Evolutionary conservation across 2,888 invertebrate species (phyloP).

Genomic region (Mesoligia furuncula): DNA sequence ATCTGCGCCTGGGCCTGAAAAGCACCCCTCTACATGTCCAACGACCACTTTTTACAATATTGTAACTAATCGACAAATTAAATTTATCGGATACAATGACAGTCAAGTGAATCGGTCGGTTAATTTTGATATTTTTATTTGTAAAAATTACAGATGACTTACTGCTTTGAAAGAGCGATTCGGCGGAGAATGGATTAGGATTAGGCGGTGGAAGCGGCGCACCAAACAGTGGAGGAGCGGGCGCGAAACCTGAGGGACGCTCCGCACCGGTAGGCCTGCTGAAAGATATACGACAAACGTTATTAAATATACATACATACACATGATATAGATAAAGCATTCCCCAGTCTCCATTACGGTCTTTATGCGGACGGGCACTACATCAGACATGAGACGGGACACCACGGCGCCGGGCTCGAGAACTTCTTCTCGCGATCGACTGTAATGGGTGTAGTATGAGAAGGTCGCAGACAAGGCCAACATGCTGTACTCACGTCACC

Average conservation of each 20-base stretch:
- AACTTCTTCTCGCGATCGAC: too few species aligned
- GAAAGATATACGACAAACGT: conserved; percentile 49
- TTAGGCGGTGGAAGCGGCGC: conserved; percentile 92
- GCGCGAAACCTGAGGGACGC: conserved; percentile 90
- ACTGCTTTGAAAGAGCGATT: conserved; percentile 96
- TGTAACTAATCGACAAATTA: conserved; percentile 8
- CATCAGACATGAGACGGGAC: background rate
- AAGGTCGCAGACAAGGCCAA: background rate
- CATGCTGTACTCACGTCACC: conserved; percentile 85
- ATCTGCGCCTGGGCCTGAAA: conserved; percentile 92
- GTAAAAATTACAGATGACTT: conserved; percentile 81
- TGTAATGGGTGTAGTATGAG: background rate
- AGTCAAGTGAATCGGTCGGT: background rate
- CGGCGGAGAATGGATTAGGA: conserved; percentile 96
- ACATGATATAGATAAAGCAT: background rate
- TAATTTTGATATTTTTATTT: background rate
- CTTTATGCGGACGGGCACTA: background rate
- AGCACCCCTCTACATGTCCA: conserved; percentile 41
- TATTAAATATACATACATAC: conserved; percentile 1
- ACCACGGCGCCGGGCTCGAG: background rate
- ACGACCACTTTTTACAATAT: conserved; percentile 31
- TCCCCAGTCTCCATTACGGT: background rate
- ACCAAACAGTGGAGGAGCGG: conserved; percentile 92
- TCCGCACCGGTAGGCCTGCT: conserved; percentile 88
- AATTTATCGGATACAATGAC: conserved; percentile 5